phyloP scores from a whole-genome alignment of 2,888 invertebrate species.

The Heliconius ethilla region DNA sequence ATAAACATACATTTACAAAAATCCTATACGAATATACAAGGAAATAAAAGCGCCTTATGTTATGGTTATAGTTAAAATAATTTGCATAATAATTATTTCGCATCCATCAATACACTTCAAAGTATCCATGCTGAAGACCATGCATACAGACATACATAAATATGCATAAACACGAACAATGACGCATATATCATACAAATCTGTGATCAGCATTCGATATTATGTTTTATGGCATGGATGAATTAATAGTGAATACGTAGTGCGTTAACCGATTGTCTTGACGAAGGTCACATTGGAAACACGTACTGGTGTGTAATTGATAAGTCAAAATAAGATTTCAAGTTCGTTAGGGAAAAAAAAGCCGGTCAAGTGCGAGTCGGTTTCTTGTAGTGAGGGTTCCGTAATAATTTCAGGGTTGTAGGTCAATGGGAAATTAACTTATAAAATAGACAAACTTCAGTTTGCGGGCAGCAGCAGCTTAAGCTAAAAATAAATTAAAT shows the following conservation, averaged over 20 bases:
- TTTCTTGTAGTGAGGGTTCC: background rate
- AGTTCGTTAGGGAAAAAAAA: background rate
- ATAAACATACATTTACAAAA: background rate
- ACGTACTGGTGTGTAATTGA: conserved; percentile 8
- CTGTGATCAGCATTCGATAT: conserved; percentile 45
- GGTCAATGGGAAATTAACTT: too few species aligned
- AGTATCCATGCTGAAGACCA: background rate
- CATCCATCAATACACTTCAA: conserved; percentile 3
- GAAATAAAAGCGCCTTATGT: background rate
- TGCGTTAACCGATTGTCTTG: conserved; percentile 48
- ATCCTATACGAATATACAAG: background rate
- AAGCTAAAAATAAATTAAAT: too few species aligned
- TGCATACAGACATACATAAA: conserved; percentile 4
- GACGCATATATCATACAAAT: conserved; percentile 36
- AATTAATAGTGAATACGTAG: conserved; percentile 16
- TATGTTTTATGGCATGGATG: conserved; percentile 26
- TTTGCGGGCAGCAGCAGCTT: too few species aligned
- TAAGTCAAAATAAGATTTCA: background rate
- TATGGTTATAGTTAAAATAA: background rate
- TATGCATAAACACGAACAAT: conserved; percentile 36
- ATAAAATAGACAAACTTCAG: too few species aligned
- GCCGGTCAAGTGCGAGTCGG: background rate
- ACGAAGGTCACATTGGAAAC: conserved; percentile 30
- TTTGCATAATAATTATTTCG: conserved; percentile 9
- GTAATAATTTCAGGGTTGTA: too few species aligned